Base-by-base conservation (phyloP, 2,113 vertebrate genomes). In the Chaenogobius annularis region DNA sequence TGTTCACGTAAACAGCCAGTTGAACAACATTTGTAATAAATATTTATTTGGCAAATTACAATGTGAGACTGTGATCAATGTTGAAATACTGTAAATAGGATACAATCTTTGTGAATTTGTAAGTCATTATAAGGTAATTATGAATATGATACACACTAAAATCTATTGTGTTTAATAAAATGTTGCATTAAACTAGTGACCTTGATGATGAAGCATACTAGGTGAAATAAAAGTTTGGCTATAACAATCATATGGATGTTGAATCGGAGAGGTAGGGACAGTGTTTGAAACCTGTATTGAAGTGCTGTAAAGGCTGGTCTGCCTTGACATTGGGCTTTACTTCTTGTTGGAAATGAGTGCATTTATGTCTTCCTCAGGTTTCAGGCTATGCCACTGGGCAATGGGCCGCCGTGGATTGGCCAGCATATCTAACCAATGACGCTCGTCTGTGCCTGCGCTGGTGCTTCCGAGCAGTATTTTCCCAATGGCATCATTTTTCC, bases 401-500 rank as follows among this genome's bases (percentile, higher is more conserved):
- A 99, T 97, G 76, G 97, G 97, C 87, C 97, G 94, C 81, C 97
- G 87, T 0, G 97, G 97, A 83, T 91, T 93, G 20, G 92, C 91
- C 77, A 93, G 66, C 91, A 93, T 93, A 83, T 93, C 93, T 52
- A 87, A 94, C 97, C 97, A 98, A 35, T 99, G 97, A 66, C 95
- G 92, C 68, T 96, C 94, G 93, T 98, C 96, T 0, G 95, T 96
- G 0, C 96, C 97, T 0, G 93, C 94, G 93, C 95, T 93, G 78
- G 94, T 96, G 82, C 91, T 89, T 67, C 97, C 96, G 82, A 99
- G 93, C 88, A 98, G 93, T 75, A 98, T 91, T 77, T 98, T 99
- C 74, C 97, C 97, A 46, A 99, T 99, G 88, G 96, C 96, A 74
- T 99, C 97, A 0, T 99, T 99, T 93, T 99, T 99, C 85, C 97